Evolutionary conservation across 2,113 vertebrate genomes (phyloP).

Genomic region (Trematomus loennbergii): DNA sequence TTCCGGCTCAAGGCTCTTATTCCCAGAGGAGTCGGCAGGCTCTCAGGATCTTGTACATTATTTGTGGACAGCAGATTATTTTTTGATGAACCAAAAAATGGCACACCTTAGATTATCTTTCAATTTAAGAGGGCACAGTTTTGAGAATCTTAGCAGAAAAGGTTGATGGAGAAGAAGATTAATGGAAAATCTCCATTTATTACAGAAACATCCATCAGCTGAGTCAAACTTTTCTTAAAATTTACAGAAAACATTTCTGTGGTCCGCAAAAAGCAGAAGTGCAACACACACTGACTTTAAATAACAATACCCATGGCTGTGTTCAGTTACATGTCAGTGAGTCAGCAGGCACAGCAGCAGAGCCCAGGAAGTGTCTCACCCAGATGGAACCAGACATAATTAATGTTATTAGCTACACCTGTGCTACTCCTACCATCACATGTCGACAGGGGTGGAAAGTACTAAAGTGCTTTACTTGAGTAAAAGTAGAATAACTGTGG

Average conservation of each 20-base stretch:
- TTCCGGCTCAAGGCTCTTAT: constrained; percentile 52
- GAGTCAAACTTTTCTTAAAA: too few relatives aligned
- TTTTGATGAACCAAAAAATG: constrained; percentile 65
- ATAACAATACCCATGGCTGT: not conserved
- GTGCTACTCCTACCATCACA: not conserved
- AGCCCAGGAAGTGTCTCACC: not conserved
- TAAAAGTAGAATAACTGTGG: too few relatives aligned
- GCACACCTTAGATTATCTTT: not conserved
- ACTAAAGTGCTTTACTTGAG: too few relatives aligned
- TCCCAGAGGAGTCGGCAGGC: constrained; percentile 65
- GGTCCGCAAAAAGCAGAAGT: too few relatives aligned
- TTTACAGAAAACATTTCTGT: too few relatives aligned
- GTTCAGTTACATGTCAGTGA: not conserved
- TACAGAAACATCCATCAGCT: too few relatives aligned
- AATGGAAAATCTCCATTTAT: too few relatives aligned
- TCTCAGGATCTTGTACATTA: constrained; percentile 61
- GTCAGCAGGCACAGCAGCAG: not conserved
- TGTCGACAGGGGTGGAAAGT: not conserved
- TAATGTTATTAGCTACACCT: constrained; percentile 11
- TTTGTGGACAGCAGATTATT: constrained; percentile 73
- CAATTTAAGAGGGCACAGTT: too few relatives aligned
- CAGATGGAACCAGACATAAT: not conserved
- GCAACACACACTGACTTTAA: too few relatives aligned
- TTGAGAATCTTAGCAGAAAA: too few relatives aligned
- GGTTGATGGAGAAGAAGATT: too few relatives aligned